A percentile compares a stretch with the other conserved stretches of the same genome.
These are phyloP conservation scores for Laupala kohalensis DNA, from an alignment of 1,140 invertebrate genomes.

Conservation along the genomic window DNA sequence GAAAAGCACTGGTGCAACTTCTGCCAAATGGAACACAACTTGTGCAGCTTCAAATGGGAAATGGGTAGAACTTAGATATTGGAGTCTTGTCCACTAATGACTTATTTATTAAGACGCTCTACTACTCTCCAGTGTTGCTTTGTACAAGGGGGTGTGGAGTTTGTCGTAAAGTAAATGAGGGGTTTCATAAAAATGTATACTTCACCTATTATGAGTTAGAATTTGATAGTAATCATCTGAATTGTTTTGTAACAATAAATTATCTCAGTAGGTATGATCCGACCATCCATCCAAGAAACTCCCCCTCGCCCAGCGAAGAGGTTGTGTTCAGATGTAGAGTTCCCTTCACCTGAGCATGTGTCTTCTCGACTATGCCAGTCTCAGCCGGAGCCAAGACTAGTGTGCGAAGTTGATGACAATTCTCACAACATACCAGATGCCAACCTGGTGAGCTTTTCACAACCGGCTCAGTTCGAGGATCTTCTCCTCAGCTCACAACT, in stretches of 20 bases:
- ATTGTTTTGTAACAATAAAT: no score
- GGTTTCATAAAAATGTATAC: no score
- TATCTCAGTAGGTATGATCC: neutral
- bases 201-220: neutral
- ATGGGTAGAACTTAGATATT: no score
- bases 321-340: constrained; percentile 25
- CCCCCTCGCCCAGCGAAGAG: constrained; percentile 19
- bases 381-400: constrained; percentile 27
- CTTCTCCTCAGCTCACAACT: constrained; percentile 64
- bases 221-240: no score
- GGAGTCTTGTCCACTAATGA: no score
- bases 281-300: neutral
- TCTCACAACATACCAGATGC: neutral
- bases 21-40: no score
- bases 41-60: no score
- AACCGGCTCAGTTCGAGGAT: constrained; percentile 72
- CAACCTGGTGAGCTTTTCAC: constrained; percentile 56
- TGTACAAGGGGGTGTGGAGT: no score
- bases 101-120: no score
- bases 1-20: no score
- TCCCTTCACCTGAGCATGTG: constrained; percentile 17
- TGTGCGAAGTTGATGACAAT: neutral
- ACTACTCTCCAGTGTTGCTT: no score
- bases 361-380: constrained; percentile 21
- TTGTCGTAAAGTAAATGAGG: no score